These are phyloP conservation scores for Lampris megalopsis DNA, from an alignment of 2,113 vertebrate species.

Conservation along the genomic window DNA sequence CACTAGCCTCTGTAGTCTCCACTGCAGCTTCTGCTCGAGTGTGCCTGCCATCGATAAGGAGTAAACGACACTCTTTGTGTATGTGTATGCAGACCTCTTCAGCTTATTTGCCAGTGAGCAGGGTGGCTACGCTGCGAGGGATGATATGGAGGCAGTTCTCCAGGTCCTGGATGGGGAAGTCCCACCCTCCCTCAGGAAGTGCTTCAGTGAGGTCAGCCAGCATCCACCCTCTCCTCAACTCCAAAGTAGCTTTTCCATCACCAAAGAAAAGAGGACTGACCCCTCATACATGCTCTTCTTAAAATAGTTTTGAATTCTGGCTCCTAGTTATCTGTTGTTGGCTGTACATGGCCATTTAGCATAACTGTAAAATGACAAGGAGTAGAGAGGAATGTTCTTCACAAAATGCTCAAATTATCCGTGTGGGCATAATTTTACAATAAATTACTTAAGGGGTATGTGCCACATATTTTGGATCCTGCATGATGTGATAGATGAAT, in stretches of 20 bases:
- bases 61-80: constrained; percentile 9
- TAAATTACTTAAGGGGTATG: no score
- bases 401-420: no score
- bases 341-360: no score
- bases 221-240: not conserved
- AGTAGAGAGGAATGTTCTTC: no score
- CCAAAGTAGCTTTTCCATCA: not conserved
- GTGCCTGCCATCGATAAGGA: constrained; percentile 39
- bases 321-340: no score
- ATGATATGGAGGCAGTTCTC: constrained; percentile 96
- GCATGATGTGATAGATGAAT: no score
- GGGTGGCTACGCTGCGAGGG: constrained; percentile 91
- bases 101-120: constrained; percentile 97
- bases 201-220: constrained; percentile 91
- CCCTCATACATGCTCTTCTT: no score
- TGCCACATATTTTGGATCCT: no score
- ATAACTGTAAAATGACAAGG: no score
- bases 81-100: constrained; percentile 91
- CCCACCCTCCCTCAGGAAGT: constrained; percentile 91
- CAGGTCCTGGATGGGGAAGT: constrained; percentile 94
- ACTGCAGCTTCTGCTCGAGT: not conserved
- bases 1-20: constrained; percentile 4
- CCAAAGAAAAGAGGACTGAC: not conserved
- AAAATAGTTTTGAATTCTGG: no score
- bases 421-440: no score